Percentiles rank a stretch among this genome's conserved stretches.
phyloP scores from a whole-genome alignment of 2,888 invertebrate genomes.

The Caenorhabditis sp. region DNA sequence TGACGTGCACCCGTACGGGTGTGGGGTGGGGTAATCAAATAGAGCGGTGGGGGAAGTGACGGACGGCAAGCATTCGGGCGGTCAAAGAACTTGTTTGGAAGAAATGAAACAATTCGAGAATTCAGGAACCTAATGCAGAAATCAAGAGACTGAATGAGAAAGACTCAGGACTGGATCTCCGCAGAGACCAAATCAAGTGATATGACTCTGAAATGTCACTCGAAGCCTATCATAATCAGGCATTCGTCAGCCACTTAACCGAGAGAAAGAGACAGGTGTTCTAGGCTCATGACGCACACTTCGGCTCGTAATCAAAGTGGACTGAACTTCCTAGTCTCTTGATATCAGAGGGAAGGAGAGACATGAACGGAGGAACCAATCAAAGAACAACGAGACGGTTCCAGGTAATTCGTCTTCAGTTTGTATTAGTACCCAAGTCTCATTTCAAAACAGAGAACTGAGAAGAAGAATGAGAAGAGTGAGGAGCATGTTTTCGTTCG shows the following conservation, averaged over 20 bases:
- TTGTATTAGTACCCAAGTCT: neutral
- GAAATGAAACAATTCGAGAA: neutral
- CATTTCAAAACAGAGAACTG: neutral
- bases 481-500: slow-evolving; percentile 7
- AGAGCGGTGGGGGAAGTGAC: slow-evolving; percentile 18
- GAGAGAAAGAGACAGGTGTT: slow-evolving; percentile 24
- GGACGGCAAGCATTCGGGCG: slow-evolving; percentile 9
- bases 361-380: neutral
- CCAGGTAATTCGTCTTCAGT: too few species aligned
- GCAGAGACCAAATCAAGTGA: neutral
- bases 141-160: neutral
- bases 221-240: neutral
- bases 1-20: slow-evolving; percentile 3
- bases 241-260: neutral
- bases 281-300: neutral
- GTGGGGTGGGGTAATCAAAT: slow-evolving; percentile 39
- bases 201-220: neutral
- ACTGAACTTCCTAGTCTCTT: neutral
- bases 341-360: neutral
- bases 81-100: slow-evolving; percentile 34
- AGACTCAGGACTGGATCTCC: neutral
- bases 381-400: too few species aligned
- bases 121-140: neutral
- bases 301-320: neutral
- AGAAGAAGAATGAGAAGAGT: neutral